Percentiles rank a stretch among this genome's conserved stretches.
Conservation (phyloP, 2,888 invertebrate species). For the Harpalus rubripes region DNA sequence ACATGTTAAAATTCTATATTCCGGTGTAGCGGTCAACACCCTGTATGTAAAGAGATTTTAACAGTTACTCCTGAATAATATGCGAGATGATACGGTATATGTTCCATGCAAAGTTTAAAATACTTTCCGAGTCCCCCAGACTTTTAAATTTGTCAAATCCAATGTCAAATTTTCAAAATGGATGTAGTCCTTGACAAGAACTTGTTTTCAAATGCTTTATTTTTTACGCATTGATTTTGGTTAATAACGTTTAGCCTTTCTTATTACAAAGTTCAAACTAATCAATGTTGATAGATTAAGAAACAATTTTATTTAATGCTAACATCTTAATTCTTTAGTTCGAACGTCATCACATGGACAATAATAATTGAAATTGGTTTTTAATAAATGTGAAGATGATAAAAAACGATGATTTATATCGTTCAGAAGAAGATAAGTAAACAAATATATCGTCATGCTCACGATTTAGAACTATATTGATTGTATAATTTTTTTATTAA, state of each 20-base stretch:
- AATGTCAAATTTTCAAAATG: conserved; percentile 5
- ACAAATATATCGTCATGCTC: not conserved
- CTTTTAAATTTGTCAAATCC: not conserved
- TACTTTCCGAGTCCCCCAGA: too few species aligned
- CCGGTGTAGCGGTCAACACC: too few species aligned
- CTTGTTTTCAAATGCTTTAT: conserved; percentile 12
- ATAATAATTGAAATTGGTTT: conserved; percentile 3
- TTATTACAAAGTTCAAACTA: not conserved
- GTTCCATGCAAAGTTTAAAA: too few species aligned
- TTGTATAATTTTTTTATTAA: not conserved
- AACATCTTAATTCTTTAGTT: conserved; percentile 7
- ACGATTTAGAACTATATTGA: not conserved
- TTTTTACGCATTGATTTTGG: not conserved
- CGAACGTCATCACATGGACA: not conserved
- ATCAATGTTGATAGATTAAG: conserved; percentile 9
- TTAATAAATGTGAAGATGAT: not conserved
- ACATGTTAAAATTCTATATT: too few species aligned
- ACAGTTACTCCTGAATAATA: too few species aligned
- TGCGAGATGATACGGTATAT: too few species aligned
- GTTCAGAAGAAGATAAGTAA: not conserved
- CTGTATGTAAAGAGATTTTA: too few species aligned
- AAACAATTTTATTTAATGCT: conserved; percentile 7
- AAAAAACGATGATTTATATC: not conserved
- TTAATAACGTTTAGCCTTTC: conserved; percentile 2
- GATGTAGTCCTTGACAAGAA: conserved; percentile 2